phyloP scores from a whole-genome alignment of 2,888 invertebrate genomes.

The Hydropsyche betteni region DNA sequence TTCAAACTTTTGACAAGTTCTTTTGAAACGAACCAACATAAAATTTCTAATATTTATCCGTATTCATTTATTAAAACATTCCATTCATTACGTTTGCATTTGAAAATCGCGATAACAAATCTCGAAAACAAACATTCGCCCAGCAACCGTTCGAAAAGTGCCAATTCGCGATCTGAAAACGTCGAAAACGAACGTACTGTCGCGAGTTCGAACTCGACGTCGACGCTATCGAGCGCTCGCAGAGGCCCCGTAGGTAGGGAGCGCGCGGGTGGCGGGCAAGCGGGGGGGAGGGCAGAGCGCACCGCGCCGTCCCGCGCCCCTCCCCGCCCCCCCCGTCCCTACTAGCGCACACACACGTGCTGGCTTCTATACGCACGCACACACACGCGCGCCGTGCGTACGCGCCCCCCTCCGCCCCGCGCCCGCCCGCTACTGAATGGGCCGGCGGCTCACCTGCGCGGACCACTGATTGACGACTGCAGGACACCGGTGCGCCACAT shows the following conservation, averaged over 20 bases:
- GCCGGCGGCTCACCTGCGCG: constrained; percentile 30
- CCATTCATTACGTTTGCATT: no score
- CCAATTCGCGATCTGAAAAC: no score
- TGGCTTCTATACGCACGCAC: neutral
- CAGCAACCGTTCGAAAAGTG: no score
- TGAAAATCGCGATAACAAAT: no score
- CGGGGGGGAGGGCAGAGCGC: constrained; percentile 37
- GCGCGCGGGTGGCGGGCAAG: constrained; percentile 46
- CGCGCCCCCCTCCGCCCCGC: constrained; percentile 32
- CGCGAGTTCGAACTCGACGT: constrained; percentile 25
- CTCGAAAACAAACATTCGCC: no score
- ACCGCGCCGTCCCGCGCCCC: constrained; percentile 31
- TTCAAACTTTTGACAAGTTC: no score
- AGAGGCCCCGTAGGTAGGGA: constrained; percentile 50
- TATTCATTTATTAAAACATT: no score
- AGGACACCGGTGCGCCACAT: constrained; percentile 31
- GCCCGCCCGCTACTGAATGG: constrained; percentile 31
- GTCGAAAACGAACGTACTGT: neutral
- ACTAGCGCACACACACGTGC: neutral
- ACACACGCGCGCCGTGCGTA: constrained; percentile 12
- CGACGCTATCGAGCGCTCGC: constrained; percentile 36
- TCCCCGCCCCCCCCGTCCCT: constrained; percentile 52
- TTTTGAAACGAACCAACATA: no score
- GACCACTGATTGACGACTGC: constrained; percentile 19
- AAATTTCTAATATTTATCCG: no score